Evolutionary conservation across 1,140 invertebrate species (phyloP), one percentile per base, ranked within the genome.

Genomic region (Pinna nobilis): DNA sequence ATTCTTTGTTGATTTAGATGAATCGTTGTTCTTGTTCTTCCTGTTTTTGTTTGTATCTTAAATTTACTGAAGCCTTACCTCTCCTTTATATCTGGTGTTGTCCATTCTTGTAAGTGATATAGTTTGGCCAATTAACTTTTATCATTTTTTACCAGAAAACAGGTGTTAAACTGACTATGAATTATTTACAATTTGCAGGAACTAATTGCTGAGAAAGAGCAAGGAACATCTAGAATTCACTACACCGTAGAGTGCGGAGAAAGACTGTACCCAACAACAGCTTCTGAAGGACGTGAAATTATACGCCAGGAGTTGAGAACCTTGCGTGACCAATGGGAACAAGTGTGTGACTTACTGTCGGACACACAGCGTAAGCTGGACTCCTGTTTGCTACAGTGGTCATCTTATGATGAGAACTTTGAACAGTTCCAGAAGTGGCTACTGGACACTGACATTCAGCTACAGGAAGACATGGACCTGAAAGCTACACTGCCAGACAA

Each of bases 391-490:
- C 91, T 94, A 76, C 85, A 87, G 61, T 87, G 87, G 87, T 81
- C 82, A 7, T 80, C 85, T 1, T 88, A 84, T 71, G 86, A 87
- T 68, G 87, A 88, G 37, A 87, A 82, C 75, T 86, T 80, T 76
- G 96, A 98, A 85, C 95, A 97, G 86, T 88, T 98, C 18, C 96
- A 95, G 0, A 94, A 95, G 85, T 98, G 97, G 97, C 86, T 98
- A 1, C 93, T 94, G 82, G 95, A 97, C 83, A 95, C 97, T 9
- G 96, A 98, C 87, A 92, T 93, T 77, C 94, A 95, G 2, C 96
- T 98, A 93, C 94, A 96, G 80, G 93, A 94, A 75, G 95, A 97
- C 81, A 96, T 94, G 0, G 95, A 98, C 88, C 90, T 96, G 1
- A 97, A 97, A 88, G 93, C 94, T 0, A 95, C 96, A 0, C 88